phyloP scores from a whole-genome alignment of 2,113 vertebrate species.

The Oncorhynchus gorbuscha region DNA sequence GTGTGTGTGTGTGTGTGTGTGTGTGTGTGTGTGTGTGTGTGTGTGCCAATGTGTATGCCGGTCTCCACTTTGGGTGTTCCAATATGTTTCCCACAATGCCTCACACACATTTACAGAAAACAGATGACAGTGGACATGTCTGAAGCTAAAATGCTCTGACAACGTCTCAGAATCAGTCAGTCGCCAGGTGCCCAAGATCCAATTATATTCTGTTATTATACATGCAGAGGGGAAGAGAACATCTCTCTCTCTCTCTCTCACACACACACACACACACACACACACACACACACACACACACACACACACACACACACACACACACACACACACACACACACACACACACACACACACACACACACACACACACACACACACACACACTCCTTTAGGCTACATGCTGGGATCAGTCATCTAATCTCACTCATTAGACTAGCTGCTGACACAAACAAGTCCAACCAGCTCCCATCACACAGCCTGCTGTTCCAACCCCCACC shows the following conservation, averaged over 20 bases:
- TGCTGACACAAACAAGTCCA: background rate
- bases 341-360: background rate
- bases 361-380: background rate
- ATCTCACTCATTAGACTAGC: background rate
- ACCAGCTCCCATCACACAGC: background rate
- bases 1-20: background rate
- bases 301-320: background rate
- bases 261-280: background rate
- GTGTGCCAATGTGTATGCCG: background rate
- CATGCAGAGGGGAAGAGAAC: conserved; percentile 1
- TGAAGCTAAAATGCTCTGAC: conserved; percentile 5
- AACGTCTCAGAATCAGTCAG: background rate
- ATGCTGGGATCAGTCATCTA: background rate
- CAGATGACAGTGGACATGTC: conserved; percentile 48
- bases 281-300: no score
- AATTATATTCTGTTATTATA: conserved; percentile 39
- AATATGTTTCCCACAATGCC: conserved; percentile 50
- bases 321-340: no score
- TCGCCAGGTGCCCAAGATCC: background rate
- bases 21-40: background rate
- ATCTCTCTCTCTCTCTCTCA: background rate
- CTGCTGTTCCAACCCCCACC: background rate
- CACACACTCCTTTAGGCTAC: background rate
- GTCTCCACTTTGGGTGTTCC: conserved; percentile 38
- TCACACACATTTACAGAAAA: conserved; percentile 54